Percentiles rank a stretch among this genome's conserved stretches.
Evolutionary conservation across 2,797 vertebrate species (phyloP).

Genomic region (Onychomys torridus): DNA sequence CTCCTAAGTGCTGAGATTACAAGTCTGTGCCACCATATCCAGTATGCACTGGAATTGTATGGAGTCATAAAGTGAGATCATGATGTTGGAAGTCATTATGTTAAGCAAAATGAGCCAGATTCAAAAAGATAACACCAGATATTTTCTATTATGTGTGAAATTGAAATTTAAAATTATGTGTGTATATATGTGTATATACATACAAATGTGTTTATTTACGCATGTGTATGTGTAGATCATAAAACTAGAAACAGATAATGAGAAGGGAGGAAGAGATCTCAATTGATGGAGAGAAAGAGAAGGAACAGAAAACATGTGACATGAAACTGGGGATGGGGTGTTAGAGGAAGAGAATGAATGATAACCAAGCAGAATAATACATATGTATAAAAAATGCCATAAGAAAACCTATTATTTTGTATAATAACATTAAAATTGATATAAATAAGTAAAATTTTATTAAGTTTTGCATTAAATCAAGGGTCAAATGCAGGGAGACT

Average conservation of each 20-base stretch:
- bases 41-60: neutral
- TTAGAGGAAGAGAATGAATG: neutral
- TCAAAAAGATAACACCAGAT: neutral
- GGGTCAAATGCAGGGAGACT: neutral
- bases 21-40: neutral
- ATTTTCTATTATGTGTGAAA: neutral
- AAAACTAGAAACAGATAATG: neutral
- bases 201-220: neutral
- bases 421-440: constrained; percentile 9
- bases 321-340: neutral
- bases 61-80: neutral
- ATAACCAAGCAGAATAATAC: neutral
- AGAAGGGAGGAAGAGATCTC: neutral
- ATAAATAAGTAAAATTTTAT: neutral
- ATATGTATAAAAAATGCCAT: neutral
- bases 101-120: neutral
- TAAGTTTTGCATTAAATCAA: constrained; percentile 47
- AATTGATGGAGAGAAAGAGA: neutral
- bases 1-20: neutral
- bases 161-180: neutral
- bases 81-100: neutral
- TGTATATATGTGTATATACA: too few relatives aligned
- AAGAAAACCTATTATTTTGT: neutral
- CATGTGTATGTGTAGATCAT: neutral
- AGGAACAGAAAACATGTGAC: neutral